Conservation (phyloP, 2,797 vertebrate species). For the Tokudaia tokunoshimensis region DNA sequence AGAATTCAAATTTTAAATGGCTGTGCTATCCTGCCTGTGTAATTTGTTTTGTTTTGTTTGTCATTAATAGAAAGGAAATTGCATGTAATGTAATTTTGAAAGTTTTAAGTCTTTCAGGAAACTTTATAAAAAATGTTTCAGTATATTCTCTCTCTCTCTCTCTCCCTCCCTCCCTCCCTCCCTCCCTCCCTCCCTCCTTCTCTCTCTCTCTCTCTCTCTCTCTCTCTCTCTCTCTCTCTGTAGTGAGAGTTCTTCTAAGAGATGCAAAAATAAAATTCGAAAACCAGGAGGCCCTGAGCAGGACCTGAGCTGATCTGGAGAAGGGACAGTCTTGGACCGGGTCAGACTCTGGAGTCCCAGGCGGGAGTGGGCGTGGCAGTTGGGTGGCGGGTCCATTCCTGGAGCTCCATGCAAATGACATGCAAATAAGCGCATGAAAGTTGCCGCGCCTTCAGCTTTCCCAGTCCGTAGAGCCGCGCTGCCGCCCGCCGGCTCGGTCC, state of each 20-base stretch:
- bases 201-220: too few relatives aligned
- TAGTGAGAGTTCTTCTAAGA: background rate
- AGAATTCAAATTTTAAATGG: background rate
- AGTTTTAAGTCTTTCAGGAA: background rate
- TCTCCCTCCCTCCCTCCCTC: too few relatives aligned
- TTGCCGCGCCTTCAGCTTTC: fast-evolving
- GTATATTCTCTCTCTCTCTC: background rate
- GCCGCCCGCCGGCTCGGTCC: background rate
- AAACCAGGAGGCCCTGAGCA: background rate
- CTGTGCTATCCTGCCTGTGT: background rate
- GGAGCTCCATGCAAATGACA: constrained; percentile 78
- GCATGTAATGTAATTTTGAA: constrained; percentile 16
- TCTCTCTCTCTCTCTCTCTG: too few relatives aligned
- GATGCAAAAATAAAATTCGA: background rate
- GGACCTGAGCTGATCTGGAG: fast-evolving
- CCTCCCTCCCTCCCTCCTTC: too few relatives aligned
- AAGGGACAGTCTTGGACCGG: fast-evolving
- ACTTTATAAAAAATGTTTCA: background rate
- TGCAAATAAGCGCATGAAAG: constrained; percentile 77
- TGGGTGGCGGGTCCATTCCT: constrained; percentile 60
- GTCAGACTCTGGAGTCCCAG: fast-evolving
- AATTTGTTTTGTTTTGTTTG: background rate
- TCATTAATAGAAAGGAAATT: constrained; percentile 36
- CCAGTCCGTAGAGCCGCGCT: background rate
- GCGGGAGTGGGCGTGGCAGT: constrained; percentile 66